Percentiles rank a stretch among this genome's conserved stretches.
Evolutionary conservation across 2,888 invertebrate genomes (phyloP).

Genomic region (Perizoma flavofasciatum): DNA sequence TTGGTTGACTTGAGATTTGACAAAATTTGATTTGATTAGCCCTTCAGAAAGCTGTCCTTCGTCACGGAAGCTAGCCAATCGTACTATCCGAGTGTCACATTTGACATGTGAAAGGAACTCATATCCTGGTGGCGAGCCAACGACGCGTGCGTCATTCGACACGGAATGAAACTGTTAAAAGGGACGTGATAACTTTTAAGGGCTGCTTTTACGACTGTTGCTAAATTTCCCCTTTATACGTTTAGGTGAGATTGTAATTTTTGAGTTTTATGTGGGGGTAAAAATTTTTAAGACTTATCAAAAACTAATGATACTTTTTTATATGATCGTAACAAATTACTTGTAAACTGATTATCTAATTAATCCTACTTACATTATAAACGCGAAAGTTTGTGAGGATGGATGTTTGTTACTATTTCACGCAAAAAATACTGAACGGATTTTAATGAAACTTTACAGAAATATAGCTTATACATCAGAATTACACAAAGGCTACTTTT

Average conservation of each 20-base stretch:
- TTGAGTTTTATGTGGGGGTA: slow-evolving; percentile 8
- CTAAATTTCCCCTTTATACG: slow-evolving; percentile 23
- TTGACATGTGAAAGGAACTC: slow-evolving; percentile 48
- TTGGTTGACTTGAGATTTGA: too few species aligned
- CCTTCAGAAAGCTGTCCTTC: background rate
- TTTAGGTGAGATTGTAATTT: slow-evolving; percentile 15
- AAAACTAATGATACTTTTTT: background rate
- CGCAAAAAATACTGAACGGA: too few species aligned
- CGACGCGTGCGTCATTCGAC: slow-evolving; percentile 44
- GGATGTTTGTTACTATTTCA: too few species aligned
- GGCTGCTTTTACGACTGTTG: slow-evolving; percentile 35
- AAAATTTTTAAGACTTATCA: slow-evolving; percentile 9
- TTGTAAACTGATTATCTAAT: too few species aligned
- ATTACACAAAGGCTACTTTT: too few species aligned
- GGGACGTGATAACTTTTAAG: slow-evolving; percentile 54
- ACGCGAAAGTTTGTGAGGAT: too few species aligned
- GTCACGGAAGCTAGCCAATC: background rate
- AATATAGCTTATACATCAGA: too few species aligned
- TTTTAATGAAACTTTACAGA: too few species aligned
- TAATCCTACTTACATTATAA: too few species aligned
- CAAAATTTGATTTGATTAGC: too few species aligned
- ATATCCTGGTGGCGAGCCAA: slow-evolving; percentile 44
- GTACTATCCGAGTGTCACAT: slow-evolving; percentile 30
- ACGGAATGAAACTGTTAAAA: slow-evolving; percentile 51
- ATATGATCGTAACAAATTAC: too few species aligned